Conservation (phyloP, 2,888 invertebrate genomes). For the Pardosa pseudoannulata region DNA sequence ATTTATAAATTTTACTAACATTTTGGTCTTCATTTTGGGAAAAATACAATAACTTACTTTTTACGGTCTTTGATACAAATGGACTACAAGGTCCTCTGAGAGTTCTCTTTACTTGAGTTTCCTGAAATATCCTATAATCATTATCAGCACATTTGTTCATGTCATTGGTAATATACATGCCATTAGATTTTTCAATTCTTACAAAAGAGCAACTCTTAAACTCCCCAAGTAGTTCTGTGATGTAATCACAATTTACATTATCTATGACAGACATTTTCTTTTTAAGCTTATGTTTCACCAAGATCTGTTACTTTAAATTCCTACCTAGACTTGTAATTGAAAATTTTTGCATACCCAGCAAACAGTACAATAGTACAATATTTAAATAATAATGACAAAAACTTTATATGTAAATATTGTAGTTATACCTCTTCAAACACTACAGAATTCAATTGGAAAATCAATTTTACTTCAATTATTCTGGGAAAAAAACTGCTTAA, state of each 20-base stretch:
- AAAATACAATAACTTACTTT: conserved; percentile 40
- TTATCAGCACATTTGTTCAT: conserved; percentile 17
- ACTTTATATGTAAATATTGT: too few relatives aligned
- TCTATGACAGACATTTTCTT: too few relatives aligned
- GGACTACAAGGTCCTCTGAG: not conserved
- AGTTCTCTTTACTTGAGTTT: conserved; percentile 48
- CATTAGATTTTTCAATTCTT: conserved; percentile 18
- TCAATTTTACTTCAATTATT: too few relatives aligned
- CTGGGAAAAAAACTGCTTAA: too few relatives aligned
- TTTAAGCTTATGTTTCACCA: too few relatives aligned
- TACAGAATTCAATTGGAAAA: too few relatives aligned
- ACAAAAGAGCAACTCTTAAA: conserved; percentile 2
- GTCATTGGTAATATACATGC: conserved; percentile 38
- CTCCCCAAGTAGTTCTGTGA: conserved; percentile 19
- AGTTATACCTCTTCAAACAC: too few relatives aligned
- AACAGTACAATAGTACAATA: too few relatives aligned
- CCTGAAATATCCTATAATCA: conserved; percentile 41
- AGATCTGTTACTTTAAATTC: too few relatives aligned
- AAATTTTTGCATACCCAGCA: too few relatives aligned
- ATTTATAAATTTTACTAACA: conserved; percentile 18
- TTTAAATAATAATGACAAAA: too few relatives aligned
- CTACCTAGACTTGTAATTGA: too few relatives aligned
- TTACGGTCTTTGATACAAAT: not conserved
- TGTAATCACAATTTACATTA: conserved; percentile 22
- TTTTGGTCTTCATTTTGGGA: conserved; percentile 20